Conservation (phyloP, 2,797 vertebrate species). For the Siniperca scherzeri region DNA sequence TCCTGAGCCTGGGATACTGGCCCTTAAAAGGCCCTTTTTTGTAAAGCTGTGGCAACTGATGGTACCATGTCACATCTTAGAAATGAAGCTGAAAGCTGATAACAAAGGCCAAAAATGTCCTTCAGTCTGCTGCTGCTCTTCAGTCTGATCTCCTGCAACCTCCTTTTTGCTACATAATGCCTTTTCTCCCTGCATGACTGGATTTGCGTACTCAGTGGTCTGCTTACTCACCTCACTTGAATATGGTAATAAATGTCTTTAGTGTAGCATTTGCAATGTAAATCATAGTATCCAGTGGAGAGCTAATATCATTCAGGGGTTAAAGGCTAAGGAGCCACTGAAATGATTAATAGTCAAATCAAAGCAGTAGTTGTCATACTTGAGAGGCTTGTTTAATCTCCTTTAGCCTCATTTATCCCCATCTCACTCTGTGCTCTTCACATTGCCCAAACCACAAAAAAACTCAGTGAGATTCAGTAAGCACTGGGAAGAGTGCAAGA, state of each 20-base stretch:
- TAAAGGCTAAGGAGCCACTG: conserved; percentile 63
- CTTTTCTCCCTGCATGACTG: conserved; percentile 5
- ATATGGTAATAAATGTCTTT: conserved; percentile 51
- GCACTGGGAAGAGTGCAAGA: conserved; percentile 11
- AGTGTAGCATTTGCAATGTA: conserved; percentile 56
- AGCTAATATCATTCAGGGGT: conserved; percentile 58
- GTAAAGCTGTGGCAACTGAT: not conserved
- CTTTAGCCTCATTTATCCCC: conserved; percentile 53
- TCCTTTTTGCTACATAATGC: not conserved
- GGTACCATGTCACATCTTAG: not conserved
- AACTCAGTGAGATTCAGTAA: conserved; percentile 36
- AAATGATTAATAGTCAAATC: conserved; percentile 58
- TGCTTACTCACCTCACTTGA: conserved; percentile 27
- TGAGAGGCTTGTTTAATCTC: conserved; percentile 58
- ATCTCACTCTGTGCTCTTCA: conserved; percentile 10
- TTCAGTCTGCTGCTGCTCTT: not conserved
- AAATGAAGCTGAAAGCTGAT: not conserved
- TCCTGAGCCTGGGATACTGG: no score
- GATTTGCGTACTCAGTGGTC: conserved; percentile 18
- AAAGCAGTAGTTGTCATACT: conserved; percentile 38
- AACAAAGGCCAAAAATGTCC: not conserved
- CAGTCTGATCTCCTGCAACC: not conserved
- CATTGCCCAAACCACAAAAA: conserved; percentile 15
- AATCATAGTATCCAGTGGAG: conserved; percentile 42
- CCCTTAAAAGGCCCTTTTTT: not conserved